Evolutionary conservation across 2,888 invertebrate species (phyloP).

Genomic region (Dasypolia templi): DNA sequence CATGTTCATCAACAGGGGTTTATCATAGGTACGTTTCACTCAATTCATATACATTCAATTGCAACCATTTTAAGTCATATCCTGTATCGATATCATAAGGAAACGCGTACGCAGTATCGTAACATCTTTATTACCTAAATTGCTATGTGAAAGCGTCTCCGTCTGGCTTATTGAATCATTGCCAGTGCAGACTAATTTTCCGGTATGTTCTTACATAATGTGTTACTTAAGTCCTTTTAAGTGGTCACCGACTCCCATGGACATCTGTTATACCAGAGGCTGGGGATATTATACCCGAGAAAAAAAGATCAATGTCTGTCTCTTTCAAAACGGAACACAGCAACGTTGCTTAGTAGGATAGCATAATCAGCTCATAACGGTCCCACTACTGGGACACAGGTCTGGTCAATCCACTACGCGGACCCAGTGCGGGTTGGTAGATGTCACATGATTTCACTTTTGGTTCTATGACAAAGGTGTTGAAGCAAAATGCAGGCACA

Average conservation of each 20-base stretch:
- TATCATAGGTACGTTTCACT: not conserved
- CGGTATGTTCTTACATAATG: conserved; percentile 14
- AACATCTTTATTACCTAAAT: conserved; percentile 42
- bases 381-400: not conserved
- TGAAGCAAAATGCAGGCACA: too few species aligned
- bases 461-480: not conserved
- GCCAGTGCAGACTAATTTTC: conserved; percentile 14
- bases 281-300: not conserved
- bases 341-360: not conserved
- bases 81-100: conserved; percentile 27
- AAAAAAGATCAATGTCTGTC: too few species aligned
- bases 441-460: not conserved
- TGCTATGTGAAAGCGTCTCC: conserved; percentile 27
- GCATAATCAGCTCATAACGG: not conserved
- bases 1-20: not conserved
- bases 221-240: not conserved
- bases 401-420: not conserved
- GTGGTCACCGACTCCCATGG: not conserved
- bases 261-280: too few species aligned
- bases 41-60: conserved; percentile 21
- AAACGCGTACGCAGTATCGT: conserved; percentile 32
- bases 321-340: not conserved
- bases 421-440: not conserved
- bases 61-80: conserved; percentile 1
- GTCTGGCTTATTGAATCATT: conserved; percentile 23